These are phyloP conservation scores for Entomyzon cyanotis DNA, from an alignment of 2,113 vertebrate genomes.

Conservation along the genomic window DNA sequence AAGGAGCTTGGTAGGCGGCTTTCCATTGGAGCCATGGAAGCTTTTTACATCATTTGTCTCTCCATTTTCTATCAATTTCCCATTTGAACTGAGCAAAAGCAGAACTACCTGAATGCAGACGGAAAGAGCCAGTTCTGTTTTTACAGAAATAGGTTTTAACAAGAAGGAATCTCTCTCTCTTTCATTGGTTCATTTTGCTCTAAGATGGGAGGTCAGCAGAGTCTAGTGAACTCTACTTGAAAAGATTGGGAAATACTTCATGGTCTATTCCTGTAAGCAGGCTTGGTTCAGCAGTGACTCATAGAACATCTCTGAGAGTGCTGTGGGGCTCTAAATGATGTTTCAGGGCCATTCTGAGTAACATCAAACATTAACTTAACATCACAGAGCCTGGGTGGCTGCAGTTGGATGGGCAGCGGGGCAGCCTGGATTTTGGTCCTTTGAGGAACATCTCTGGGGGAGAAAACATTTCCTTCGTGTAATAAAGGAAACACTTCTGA, in stretches of 20 bases:
- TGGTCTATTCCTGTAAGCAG: not conserved
- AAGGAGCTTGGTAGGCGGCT: not conserved
- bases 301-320: not conserved
- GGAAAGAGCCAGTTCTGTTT: slow-evolving; percentile 7
- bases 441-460: not conserved
- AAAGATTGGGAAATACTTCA: not conserved
- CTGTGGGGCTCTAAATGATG: not conserved
- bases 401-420: not conserved
- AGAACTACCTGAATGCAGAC: not conserved
- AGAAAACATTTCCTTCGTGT: not conserved
- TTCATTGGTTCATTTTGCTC: not conserved
- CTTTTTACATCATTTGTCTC: not conserved
- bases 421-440: not conserved
- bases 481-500: not conserved
- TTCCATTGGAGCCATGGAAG: not conserved
- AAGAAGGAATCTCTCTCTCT: not conserved
- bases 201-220: not conserved
- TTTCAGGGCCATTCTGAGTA: not conserved
- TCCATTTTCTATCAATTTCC: not conserved
- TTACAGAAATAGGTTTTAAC: not conserved
- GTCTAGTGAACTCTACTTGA: not conserved
- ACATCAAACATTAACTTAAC: not conserved
- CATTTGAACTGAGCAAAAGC: slow-evolving; percentile 1
- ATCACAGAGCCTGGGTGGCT: not conserved
- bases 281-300: not conserved